Evolutionary conservation across 2,888 invertebrate species (phyloP), one percentile per base, ranked within the genome.

Genomic region (Eilema griseolum): DNA sequence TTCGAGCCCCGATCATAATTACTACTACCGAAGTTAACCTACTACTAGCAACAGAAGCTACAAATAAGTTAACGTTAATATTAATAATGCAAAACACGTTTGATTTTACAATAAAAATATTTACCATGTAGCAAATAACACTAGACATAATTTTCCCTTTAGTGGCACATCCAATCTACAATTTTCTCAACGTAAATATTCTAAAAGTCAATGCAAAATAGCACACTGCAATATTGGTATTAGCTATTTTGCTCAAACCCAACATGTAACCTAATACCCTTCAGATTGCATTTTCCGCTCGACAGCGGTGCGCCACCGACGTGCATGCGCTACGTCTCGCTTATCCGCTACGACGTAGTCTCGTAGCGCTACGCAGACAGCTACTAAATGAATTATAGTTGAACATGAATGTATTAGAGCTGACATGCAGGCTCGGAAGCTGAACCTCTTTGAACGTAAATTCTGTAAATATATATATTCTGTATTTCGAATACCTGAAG

Each of bases 241-340:
- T n/a, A 52, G n/a, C 33, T 23, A 24, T 24, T 14, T 61, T 16
- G 68, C 75, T 74, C 72, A 72, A 73, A 69, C 37, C 56, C 72
- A 65, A 28, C 71, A 70, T 74, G 70, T 73, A 71, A 72, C 75
- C 74, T 80, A 80, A 83, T 83, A 82, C 81, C 77, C 65, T 72
- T 66, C 81, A 81, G 81, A 84, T 86, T 86, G 85, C 81, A 85
- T 87, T 86, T 87, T 79, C 83, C 82, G 83, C 82, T 82, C 73
- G 71, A 68, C 74, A 78, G 71, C 74, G 70, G 70, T 77, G 76
- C 78, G 74, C 28, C 67, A 70, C 66, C 57, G 60, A 76, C 77
- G 82, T 78, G 76, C 73, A 75, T 78, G 70, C 66, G 78, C 84
- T 83, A 83, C 79, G 80, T 61, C 65, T 33, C 72, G 75, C 72